Conservation (phyloP, 2,113 vertebrate genomes). For the Ochotona princeps region DNA sequence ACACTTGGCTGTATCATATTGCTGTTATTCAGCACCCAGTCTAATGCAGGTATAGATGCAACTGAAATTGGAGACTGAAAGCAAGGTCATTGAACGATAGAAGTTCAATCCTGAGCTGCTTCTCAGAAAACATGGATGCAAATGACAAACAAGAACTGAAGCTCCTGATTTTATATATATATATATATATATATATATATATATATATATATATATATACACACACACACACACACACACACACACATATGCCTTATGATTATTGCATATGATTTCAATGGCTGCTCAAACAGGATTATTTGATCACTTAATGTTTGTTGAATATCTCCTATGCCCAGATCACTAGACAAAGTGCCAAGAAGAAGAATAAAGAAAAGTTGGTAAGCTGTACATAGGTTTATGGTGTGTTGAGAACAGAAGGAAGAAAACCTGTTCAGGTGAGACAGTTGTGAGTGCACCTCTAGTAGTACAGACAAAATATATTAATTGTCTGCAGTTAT, state of each 20-base stretch:
- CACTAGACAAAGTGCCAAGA: background rate
- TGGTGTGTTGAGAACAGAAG: background rate
- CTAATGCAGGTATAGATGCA: background rate
- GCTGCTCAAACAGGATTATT: background rate
- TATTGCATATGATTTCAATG: background rate
- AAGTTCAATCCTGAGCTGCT: background rate
- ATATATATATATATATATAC: no score
- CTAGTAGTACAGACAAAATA: background rate
- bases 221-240: no score
- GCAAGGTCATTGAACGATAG: background rate
- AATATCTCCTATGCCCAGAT: background rate
- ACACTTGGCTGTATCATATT: background rate
- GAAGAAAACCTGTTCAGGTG: background rate
- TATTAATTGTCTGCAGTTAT: background rate
- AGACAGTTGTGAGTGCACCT: background rate
- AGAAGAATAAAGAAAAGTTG: background rate
- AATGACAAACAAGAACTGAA: background rate
- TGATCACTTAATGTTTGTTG: background rate
- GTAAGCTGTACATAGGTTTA: background rate
- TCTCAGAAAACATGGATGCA: background rate
- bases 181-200: no score
- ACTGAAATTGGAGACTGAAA: background rate
- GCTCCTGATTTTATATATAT: no score
- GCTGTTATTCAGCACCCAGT: background rate
- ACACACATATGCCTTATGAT: background rate